A percentile compares a stretch with the other conserved stretches of the same genome.
Evolutionary conservation across 2,888 invertebrate species (phyloP).

Genomic region (Parochlus steinenii): DNA sequence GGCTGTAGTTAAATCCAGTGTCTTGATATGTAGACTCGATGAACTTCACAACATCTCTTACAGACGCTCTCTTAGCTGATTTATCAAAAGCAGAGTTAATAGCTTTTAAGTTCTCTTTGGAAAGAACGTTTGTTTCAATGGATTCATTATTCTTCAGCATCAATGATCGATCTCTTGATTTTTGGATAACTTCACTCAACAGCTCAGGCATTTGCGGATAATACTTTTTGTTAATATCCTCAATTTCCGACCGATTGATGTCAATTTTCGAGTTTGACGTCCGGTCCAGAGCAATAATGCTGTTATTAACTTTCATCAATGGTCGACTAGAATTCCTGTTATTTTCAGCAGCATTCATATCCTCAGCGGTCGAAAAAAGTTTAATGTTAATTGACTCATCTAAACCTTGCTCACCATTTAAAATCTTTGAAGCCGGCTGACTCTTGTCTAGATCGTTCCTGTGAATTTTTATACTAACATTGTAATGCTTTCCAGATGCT

Average conservation of each 20-base stretch:
- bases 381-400: not conserved
- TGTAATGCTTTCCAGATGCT: constrained; percentile 11
- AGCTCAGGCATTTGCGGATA: constrained; percentile 16
- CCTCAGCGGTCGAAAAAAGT: not conserved
- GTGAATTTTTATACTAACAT: constrained; percentile 16
- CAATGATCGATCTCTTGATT: constrained; percentile 2
- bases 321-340: constrained; percentile 1
- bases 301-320: constrained; percentile 4
- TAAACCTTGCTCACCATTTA: not conserved
- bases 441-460: constrained; percentile 12
- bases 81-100: too few species aligned
- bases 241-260: constrained; percentile 9
- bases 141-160: too few species aligned
- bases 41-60: constrained; percentile 6
- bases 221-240: constrained; percentile 12
- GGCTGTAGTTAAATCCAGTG: not conserved
- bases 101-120: too few species aligned
- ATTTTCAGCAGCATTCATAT: not conserved
- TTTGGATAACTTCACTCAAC: constrained; percentile 14
- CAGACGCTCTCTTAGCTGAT: too few species aligned
- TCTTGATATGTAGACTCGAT: constrained; percentile 5
- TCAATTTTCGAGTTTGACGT: not conserved
- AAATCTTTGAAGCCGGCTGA: not conserved
- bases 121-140: too few species aligned
- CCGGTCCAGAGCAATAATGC: not conserved